Evolutionary conservation across 2,888 invertebrate genomes (phyloP).

Genomic region (Dione vanillae): DNA sequence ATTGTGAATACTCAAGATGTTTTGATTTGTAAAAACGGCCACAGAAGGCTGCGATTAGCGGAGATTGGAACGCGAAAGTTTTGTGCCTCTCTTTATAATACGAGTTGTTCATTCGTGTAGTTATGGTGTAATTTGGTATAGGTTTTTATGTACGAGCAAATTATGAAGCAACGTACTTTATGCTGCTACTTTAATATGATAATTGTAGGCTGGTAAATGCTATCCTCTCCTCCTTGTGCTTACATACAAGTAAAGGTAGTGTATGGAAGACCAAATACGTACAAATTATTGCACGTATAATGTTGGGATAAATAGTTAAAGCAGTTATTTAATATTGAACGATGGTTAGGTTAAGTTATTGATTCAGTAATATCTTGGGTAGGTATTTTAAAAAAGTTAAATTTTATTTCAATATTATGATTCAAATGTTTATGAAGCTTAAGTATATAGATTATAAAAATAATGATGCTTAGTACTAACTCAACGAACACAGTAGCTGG

Average conservation of each 20-base stretch:
- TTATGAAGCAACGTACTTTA: constrained; percentile 31
- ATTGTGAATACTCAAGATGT: constrained; percentile 61
- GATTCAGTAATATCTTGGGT: background rate
- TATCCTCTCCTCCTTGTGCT: constrained; percentile 1
- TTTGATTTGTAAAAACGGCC: constrained; percentile 57
- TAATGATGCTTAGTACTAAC: too few species aligned
- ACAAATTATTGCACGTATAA: background rate
- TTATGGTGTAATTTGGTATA: constrained; percentile 45
- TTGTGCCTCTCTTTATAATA: constrained; percentile 42
- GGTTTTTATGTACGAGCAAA: constrained; percentile 35
- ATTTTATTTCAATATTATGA: too few species aligned
- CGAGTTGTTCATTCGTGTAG: constrained; percentile 55
- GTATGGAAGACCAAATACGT: background rate
- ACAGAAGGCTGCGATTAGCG: constrained; percentile 46
- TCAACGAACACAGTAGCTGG: too few species aligned
- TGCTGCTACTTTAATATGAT: constrained; percentile 43
- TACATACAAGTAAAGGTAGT: background rate
- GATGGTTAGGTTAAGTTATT: background rate
- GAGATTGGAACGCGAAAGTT: constrained; percentile 43
- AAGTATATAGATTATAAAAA: too few species aligned
- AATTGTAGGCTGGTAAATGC: constrained; percentile 21
- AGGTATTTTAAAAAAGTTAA: too few species aligned
- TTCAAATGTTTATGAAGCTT: too few species aligned
- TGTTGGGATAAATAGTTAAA: background rate
- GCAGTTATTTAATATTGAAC: background rate